phyloP scores from a whole-genome alignment of 1,140 invertebrate species.

The Zophobas morio region DNA sequence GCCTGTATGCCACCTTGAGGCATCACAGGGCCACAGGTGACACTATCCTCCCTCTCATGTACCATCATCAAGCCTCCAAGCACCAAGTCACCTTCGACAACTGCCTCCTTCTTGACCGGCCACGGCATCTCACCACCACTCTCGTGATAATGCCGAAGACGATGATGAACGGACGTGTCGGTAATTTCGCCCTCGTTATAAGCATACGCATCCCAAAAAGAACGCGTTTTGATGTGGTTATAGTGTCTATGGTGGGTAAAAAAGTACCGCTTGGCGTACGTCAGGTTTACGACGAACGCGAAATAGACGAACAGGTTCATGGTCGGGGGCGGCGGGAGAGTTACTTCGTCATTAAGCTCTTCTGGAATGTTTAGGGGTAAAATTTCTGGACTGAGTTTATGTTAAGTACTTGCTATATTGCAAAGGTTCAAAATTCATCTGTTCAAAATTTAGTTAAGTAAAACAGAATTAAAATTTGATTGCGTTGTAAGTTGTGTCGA shows the following conservation, averaged over 20 bases:
- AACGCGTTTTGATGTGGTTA: slow-evolving; percentile 14
- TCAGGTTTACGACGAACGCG: neutral
- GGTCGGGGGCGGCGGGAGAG: neutral
- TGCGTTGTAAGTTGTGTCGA: no score
- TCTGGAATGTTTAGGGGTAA: neutral
- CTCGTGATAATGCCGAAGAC: slow-evolving; percentile 52
- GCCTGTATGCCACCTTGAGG: slow-evolving; percentile 90
- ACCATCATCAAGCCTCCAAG: slow-evolving; percentile 96
- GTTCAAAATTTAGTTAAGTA: no score
- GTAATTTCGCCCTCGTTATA: slow-evolving; percentile 8
- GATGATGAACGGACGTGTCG: slow-evolving; percentile 24
- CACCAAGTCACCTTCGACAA: slow-evolving; percentile 87
- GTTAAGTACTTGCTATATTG: no score
- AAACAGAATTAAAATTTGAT: no score
- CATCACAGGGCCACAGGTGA: slow-evolving; percentile 90
- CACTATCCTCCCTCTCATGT: slow-evolving; percentile 85
- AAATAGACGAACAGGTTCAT: slow-evolving; percentile 12
- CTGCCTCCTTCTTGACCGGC: slow-evolving; percentile 90
- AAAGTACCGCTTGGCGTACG: slow-evolving; percentile 1
- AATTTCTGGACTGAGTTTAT: no score
- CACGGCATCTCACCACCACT: slow-evolving; percentile 69
- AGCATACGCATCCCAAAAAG: neutral
- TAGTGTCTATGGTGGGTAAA: slow-evolving; percentile 18
- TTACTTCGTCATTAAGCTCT: slow-evolving; percentile 1
- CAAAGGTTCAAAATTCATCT: no score